phyloP scores from a whole-genome alignment of 2,797 vertebrate species.

The Borostomias antarcticus region DNA sequence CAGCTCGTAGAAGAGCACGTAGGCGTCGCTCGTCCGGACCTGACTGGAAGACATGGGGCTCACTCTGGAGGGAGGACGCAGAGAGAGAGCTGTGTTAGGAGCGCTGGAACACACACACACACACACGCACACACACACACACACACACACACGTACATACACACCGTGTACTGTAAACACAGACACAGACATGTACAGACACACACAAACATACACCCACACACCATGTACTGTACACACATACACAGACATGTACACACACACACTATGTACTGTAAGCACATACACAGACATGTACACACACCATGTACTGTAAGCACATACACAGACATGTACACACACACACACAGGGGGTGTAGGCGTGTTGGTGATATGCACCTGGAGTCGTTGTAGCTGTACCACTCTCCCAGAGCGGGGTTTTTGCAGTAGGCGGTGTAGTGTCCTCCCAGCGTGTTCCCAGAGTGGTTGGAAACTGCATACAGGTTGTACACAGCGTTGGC shows the following conservation, averaged over 20 bases:
- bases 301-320: too few relatives aligned
- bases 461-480: constrained; percentile 95
- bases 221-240: background rate
- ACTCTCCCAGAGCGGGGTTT: constrained; percentile 86
- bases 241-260: too few relatives aligned
- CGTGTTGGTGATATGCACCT: constrained; percentile 73
- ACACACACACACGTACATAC: background rate
- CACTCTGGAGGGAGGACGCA: constrained; percentile 74
- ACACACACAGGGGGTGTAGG: background rate
- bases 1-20: constrained; percentile 95
- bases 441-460: constrained; percentile 90
- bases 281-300: too few relatives aligned
- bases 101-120: background rate
- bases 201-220: background rate
- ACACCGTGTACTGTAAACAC: too few relatives aligned
- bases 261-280: too few relatives aligned
- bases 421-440: constrained; percentile 96
- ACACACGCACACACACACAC: background rate
- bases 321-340: background rate
- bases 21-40: constrained; percentile 92
- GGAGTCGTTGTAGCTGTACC: constrained; percentile 94
- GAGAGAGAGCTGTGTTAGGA: constrained; percentile 11
- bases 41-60: constrained; percentile 92
- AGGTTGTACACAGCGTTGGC: constrained; percentile 88
- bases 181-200: background rate